Conservation (phyloP, 2,888 invertebrate genomes). For the Rutpela maculata region DNA sequence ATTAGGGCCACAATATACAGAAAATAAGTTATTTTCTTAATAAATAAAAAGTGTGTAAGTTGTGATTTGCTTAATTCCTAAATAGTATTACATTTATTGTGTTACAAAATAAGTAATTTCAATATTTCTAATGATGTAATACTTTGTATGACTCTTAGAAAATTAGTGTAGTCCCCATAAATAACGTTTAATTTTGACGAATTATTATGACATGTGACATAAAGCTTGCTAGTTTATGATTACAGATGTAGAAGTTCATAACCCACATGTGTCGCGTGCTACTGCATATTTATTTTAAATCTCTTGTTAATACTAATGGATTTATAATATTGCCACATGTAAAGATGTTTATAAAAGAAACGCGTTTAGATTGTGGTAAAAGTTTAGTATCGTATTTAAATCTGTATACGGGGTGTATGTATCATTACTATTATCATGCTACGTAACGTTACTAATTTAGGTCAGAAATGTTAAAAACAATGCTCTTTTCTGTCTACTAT, state of each 20-base stretch:
- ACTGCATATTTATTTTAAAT: background rate
- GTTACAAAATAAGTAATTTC: no score
- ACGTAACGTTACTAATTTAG: no score
- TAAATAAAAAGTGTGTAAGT: no score
- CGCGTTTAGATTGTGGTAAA: background rate
- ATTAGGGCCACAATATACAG: no score
- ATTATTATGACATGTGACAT: background rate
- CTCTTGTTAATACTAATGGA: background rate
- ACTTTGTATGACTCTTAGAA: background rate
- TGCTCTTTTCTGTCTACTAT: no score
- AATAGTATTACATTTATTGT: no score
- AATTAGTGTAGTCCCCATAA: background rate
- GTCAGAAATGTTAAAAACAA: no score
- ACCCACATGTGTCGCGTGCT: background rate
- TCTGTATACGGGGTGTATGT: background rate
- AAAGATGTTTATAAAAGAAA: conserved; percentile 25
- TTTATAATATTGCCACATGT: conserved; percentile 33
- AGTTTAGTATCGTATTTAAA: background rate
- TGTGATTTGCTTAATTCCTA: no score
- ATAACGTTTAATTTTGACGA: background rate
- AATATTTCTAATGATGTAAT: background rate
- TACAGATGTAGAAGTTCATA: background rate
- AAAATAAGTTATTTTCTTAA: no score
- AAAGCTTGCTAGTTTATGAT: conserved; percentile 1
- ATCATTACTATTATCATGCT: no score